A percentile compares a stretch with the other conserved stretches of the same genome.
Evolutionary conservation across 1,140 invertebrate genomes (phyloP).

Genomic region (Nylanderia fulva): DNA sequence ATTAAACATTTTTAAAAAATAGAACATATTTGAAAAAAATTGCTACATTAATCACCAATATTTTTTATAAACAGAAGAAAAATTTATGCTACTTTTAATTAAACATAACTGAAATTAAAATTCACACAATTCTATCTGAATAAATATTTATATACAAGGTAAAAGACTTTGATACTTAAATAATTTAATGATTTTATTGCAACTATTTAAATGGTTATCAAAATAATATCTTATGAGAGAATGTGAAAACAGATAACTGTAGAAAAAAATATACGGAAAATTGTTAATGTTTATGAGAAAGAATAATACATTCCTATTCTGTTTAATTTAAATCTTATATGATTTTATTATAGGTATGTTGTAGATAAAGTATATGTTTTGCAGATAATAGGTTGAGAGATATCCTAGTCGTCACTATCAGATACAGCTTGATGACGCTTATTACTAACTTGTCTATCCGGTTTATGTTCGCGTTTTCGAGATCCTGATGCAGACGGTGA

Average conservation of each 20-base stretch:
- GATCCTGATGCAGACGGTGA: conserved; percentile 41
- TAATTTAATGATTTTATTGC: not conserved
- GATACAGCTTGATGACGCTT: conserved; percentile 77
- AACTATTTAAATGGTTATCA: not conserved
- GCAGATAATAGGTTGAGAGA: conserved; percentile 42
- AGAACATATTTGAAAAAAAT: not conserved
- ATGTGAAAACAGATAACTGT: not conserved
- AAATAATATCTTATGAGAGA: conserved; percentile 10
- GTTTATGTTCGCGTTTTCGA: conserved; percentile 82
- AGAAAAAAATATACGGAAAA: conserved; percentile 16
- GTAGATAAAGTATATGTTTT: conserved; percentile 12
- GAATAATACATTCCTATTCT: not conserved
- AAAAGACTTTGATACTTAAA: not conserved
- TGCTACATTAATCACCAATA: not conserved
- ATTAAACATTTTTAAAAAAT: not conserved
- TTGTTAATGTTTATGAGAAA: conserved; percentile 9
- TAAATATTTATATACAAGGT: conserved; percentile 26
- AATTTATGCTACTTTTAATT: not conserved
- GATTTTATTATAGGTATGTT: conserved; percentile 4
- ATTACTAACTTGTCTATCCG: conserved; percentile 73
- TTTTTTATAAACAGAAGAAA: no score
- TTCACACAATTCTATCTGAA: conserved; percentile 2
- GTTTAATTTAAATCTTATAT: conserved; percentile 34
- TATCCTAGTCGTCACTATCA: conserved; percentile 72
- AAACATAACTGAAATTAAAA: conserved; percentile 6